Evolutionary conservation across 1,140 invertebrate species (phyloP), one percentile per base, ranked within the genome.

Genomic region (Cecropterus lyciades): DNA sequence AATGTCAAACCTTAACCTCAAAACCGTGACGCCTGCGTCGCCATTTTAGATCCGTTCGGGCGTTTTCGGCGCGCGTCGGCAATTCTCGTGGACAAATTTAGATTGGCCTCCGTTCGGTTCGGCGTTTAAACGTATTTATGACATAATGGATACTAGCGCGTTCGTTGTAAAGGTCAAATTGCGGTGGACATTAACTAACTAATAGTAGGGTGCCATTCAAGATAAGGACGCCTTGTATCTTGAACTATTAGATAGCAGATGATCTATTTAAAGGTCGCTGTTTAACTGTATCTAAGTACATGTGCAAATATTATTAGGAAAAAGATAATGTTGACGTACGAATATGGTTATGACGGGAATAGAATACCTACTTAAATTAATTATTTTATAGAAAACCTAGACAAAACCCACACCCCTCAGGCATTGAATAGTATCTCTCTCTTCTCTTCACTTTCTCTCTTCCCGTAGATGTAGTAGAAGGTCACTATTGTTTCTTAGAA

Each of bases 1-100:
- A 89, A 91, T 88, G 85, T 87, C 85, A 90, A 91, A 90, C 89
- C 89, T 91, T 91, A 88, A 92, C 89, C 89, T 92, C 84, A 89
- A 90, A 90, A 92, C 85, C 83, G 81, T 92, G 89, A 89, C 80
- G 82, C 79, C 51, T 74, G 51, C 66, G 81, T 65, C 77, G 85
- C 86, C 85, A 89, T 89, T 57, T 88, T 91, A 74, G 77, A 72
- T 75, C 57, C 69, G 75, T 80, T 91, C 86, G 87, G 76, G 46
- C 68, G 57, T 69, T 72, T 75, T 86, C 82, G 85, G 69, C 51
- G 49, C 66, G 46, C 62, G 52, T 67, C 80, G 80, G 79, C 63
- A 45, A 33, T 17, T 42, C 66, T 75, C 72, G 71, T 51, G 33
- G 70, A 64, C 80, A 73, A 83, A 68, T 79, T 76, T 76, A 77